Evolutionary conservation across 1,140 invertebrate species (phyloP).

Genomic region (Heliconius melpomene): DNA sequence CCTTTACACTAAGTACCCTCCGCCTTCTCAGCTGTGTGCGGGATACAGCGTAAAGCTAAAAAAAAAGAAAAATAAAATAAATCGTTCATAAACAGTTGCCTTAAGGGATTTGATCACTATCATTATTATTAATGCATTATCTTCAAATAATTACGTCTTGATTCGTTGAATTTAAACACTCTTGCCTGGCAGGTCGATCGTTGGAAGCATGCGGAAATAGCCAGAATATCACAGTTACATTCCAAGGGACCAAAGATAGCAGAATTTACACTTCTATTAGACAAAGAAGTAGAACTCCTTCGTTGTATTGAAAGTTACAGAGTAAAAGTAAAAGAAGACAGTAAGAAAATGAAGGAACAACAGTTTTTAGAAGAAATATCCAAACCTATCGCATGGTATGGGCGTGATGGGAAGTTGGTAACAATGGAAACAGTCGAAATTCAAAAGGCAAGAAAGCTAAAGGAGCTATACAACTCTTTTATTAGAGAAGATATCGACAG

Average conservation of each 20-base stretch:
- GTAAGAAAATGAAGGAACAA: slow-evolving; percentile 79
- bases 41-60: too few relatives aligned
- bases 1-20: too few relatives aligned
- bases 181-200: slow-evolving; percentile 78
- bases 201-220: slow-evolving; percentile 84
- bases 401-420: slow-evolving; percentile 81
- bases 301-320: slow-evolving; percentile 83
- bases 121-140: too few relatives aligned
- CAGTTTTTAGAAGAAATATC: slow-evolving; percentile 84
- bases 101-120: too few relatives aligned
- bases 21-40: too few relatives aligned
- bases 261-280: slow-evolving; percentile 83
- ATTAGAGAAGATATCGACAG: slow-evolving; percentile 71
- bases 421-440: slow-evolving; percentile 85
- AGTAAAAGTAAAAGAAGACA: slow-evolving; percentile 80
- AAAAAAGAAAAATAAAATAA: too few relatives aligned
- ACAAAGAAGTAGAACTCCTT: slow-evolving; percentile 85
- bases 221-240: slow-evolving; percentile 81
- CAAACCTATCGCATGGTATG: slow-evolving; percentile 83
- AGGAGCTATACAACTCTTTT: slow-evolving; percentile 82
- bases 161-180: not conserved
- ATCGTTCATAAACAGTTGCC: too few relatives aligned
- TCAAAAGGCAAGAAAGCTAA: slow-evolving; percentile 84
- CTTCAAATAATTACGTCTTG: too few relatives aligned
- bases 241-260: slow-evolving; percentile 83